Evolutionary conservation across 2,113 vertebrate genomes (phyloP), one percentile per base, ranked within the genome.

Genomic region (Centrocercus urophasianus): DNA sequence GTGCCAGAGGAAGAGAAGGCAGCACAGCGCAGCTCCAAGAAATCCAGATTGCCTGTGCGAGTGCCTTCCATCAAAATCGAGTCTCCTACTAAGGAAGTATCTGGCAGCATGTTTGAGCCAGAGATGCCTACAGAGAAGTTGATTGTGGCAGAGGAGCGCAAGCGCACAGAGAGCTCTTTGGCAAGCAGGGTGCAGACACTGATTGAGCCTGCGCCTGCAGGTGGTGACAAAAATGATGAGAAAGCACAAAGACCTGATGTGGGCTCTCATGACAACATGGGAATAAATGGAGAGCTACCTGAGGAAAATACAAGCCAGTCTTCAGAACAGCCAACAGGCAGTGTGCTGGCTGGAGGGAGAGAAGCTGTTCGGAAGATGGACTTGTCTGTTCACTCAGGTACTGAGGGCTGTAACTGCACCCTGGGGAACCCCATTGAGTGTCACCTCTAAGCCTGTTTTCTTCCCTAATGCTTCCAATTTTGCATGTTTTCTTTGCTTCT

Each of bases 41-140:
- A 94, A 73, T 98, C 97, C 73, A 97, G 95, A 54, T 11, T 97
- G 93, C 97, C 97, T 16, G 76, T 97, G 34, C 67, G 95, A 78
- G 92, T 20, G 0, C 89, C 96, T 80, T 93, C 96, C 32, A 2
- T 89, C 70, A 95, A 86, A 21, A 83, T 45, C 0, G 90, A 96
- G 57, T 86, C 86, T 0, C 93, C 95, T 5, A 47, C 73, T 60
- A 67, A 20, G 52, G 95, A 93, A 27, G 86, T 34, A 81, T 19
- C 52, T 59, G 94, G 94, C 76, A 78, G 87, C 67, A 7, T 1
- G 0, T 60, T 83, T 47, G 86, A 93, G 85, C 86, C 86, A 47
- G 93, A 86, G 72, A 21, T 3, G 0, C 91, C 94, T 6, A 47
- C 60, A 1, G 95, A 95, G 3, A 80, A 97, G 75, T 56, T 60